Evolutionary conservation across 2,113 vertebrate genomes (phyloP), one percentile per base, ranked within the genome.

Genomic region (Cyanoliseus patagonus): DNA sequence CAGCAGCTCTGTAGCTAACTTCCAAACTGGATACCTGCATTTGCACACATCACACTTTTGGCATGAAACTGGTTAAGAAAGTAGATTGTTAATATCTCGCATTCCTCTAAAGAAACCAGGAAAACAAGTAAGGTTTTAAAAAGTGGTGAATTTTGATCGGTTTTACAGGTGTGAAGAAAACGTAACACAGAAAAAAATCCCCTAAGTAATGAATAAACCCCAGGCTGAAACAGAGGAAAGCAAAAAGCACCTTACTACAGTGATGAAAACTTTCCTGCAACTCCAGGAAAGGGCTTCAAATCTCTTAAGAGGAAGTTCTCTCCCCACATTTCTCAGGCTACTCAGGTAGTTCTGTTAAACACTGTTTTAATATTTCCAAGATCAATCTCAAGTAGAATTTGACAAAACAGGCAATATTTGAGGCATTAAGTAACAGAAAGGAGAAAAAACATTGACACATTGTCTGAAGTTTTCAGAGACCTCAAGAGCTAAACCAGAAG

Each of bases 221-320:
- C 57, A 75, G 42, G 39, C 31, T 86, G 61, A 86, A 57, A 61
- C 9, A 88, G 42, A 92, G 6, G 53, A 70, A 85, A 83, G 51
- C 14, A 82, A 64, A 81, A 78, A n/a, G 39, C 61, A 91, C 41
- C 66, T 88, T 64, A 75, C 69, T 73, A 10, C 39, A 11, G 9
- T 33, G 44, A 75, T 68, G 47, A 78, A 92, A 95, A 86, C 33
- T 74, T 88, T 74, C 49, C 85, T 91, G 75, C 67, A 87, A 47
- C 76, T 86, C 64, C 86, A 93, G 74, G n/a, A 95, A 92, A 72
- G 27, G 39, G 28, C 33, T 88, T 90, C 49, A 88, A 96, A 37
- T 83, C 86, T 93, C 92, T 27, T 11, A 95, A 86, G 83, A 81
- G 83, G 73, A 96, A 92, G 44, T 78, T 86, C 14, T 81, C 49